Percentiles rank a stretch among this genome's conserved stretches.
Conservation (phyloP, 2,113 vertebrate genomes). For the Sterrhoptilus dennistouni region DNA sequence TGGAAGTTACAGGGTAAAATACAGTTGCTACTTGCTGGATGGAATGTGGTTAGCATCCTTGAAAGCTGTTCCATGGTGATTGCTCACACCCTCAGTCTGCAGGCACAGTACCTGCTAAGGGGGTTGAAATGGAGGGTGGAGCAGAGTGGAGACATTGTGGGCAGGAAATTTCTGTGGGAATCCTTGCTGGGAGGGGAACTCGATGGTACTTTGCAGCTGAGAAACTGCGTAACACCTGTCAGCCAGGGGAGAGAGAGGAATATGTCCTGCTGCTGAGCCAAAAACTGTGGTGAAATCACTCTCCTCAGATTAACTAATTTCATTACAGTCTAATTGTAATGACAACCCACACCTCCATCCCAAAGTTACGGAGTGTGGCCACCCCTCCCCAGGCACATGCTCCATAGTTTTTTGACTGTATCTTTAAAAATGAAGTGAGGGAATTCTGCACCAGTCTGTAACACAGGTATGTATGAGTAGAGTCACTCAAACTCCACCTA, state of each 20-base stretch:
- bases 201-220: accelerated
- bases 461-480: background rate
- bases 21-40: accelerated
- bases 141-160: accelerated
- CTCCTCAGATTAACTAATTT: background rate
- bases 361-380: background rate
- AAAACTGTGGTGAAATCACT: background rate
- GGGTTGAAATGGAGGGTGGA: background rate
- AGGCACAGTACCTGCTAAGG: background rate
- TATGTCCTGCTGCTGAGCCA: background rate
- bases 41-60: background rate
- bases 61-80: background rate
- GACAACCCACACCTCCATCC: background rate
- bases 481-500: background rate
- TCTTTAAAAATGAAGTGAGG: background rate
- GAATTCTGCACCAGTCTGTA: background rate
- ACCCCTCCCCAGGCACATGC: accelerated
- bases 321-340: background rate
- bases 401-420: background rate
- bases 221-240: background rate
- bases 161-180: background rate
- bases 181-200: no score
- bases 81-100: background rate
- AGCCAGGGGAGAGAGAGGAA: background rate
- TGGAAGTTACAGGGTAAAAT: background rate